phyloP scores from a whole-genome alignment of 2,888 invertebrate genomes.

The Agrenia bidenticulata region DNA sequence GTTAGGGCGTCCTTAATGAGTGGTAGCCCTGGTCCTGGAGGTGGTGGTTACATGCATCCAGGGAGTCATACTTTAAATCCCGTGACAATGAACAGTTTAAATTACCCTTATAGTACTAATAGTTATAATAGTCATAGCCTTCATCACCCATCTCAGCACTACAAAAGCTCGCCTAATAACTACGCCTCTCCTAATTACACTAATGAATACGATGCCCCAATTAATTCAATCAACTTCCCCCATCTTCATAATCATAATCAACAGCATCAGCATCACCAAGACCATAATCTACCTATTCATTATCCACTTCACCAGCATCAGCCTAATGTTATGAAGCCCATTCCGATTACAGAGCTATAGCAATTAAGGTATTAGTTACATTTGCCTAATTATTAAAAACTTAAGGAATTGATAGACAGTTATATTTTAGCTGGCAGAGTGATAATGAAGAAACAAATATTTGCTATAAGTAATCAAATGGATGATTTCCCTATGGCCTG shows the following conservation, averaged over 20 bases:
- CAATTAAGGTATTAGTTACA: constrained; percentile 44
- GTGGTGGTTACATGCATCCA: constrained; percentile 18
- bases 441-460: too few relatives aligned
- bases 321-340: constrained; percentile 42
- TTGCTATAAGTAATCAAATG: too few relatives aligned
- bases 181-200: constrained; percentile 47
- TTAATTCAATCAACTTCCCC: constrained; percentile 45
- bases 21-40: constrained; percentile 39
- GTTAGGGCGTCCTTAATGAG: constrained; percentile 49
- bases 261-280: constrained; percentile 22
- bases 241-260: constrained; percentile 25
- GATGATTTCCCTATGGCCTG: too few relatives aligned
- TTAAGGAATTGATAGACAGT: too few relatives aligned
- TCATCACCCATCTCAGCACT: constrained; percentile 33
- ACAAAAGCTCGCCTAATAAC: constrained; percentile 34
- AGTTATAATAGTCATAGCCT: constrained; percentile 42
- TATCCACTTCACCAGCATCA: constrained; percentile 43
- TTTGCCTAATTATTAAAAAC: too few relatives aligned
- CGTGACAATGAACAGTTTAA: constrained; percentile 45
- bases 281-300: constrained; percentile 45
- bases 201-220: constrained; percentile 51
- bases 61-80: constrained; percentile 37
- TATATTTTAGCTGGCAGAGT: too few relatives aligned
- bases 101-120: constrained; percentile 39
- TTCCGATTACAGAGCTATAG: constrained; percentile 52